Evolutionary conservation across 2,888 invertebrate species (phyloP).

Genomic region (Suillia variegata): DNA sequence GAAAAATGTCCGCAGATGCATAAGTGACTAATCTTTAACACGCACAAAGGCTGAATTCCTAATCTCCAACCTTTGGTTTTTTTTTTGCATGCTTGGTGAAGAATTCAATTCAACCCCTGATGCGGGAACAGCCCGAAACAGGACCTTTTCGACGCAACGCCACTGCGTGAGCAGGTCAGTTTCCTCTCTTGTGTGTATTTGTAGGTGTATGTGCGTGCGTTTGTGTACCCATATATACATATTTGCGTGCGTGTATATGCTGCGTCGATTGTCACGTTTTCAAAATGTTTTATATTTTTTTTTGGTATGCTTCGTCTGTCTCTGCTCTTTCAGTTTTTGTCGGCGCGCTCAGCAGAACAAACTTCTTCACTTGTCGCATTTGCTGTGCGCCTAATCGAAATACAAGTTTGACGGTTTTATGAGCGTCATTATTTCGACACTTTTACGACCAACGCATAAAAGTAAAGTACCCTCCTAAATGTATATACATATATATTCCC

Average conservation of each 20-base stretch:
- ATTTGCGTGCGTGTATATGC: no score
- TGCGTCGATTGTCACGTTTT: no score
- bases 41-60: no score
- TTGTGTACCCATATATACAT: no score
- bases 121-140: no score
- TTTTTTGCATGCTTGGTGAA: no score
- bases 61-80: no score
- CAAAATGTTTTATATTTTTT: background rate
- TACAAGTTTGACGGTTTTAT: conserved; percentile 60
- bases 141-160: conserved; percentile 24
- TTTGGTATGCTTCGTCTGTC: background rate
- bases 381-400: conserved; percentile 56
- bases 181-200: background rate
- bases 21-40: no score
- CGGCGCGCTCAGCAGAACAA: background rate
- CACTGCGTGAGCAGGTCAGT: background rate
- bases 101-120: no score
- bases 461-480: no score
- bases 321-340: background rate
- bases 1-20: no score
- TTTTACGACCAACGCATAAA: conserved; percentile 53
- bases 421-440: conserved; percentile 56
- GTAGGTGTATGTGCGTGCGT: background rate
- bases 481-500: no score
- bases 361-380: conserved; percentile 19